These are phyloP conservation scores for Lysandra coridon DNA, from an alignment of 2,888 invertebrate species.

Conservation along the genomic window DNA sequence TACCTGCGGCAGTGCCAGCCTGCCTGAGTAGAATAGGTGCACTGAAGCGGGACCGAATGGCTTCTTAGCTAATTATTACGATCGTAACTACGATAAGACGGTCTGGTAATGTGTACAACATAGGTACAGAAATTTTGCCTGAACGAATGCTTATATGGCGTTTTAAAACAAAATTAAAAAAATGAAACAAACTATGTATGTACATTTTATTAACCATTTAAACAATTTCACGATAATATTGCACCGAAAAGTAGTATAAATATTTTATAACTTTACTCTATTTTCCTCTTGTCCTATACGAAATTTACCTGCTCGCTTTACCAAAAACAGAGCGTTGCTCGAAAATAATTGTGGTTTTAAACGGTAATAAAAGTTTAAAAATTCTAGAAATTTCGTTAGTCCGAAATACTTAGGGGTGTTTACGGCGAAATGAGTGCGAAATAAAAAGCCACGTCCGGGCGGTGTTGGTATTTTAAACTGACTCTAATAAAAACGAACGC, in stretches of 20 bases:
- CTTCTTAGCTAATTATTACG: background rate
- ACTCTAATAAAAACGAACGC: slow-evolving; percentile 64
- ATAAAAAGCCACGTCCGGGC: slow-evolving; percentile 41
- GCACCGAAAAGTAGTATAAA: background rate
- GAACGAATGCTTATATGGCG: background rate
- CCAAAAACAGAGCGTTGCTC: background rate
- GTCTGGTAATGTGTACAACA: background rate
- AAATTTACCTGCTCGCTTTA: background rate
- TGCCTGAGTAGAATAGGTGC: background rate
- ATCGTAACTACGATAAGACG: background rate
- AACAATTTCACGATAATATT: background rate
- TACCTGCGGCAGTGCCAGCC: background rate
- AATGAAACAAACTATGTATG: background rate
- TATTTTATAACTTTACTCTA: background rate
- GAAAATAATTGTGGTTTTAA: slow-evolving; percentile 23
- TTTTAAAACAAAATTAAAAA: background rate
- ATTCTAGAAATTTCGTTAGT: slow-evolving; percentile 23
- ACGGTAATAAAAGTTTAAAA: slow-evolving; percentile 21
- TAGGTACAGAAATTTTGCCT: background rate
- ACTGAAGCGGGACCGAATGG: background rate
- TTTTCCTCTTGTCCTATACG: background rate
- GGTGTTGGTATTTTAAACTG: slow-evolving; percentile 65
- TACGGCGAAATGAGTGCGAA: slow-evolving; percentile 37
- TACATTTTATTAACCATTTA: background rate
- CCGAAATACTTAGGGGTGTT: slow-evolving; percentile 25